Percentiles rank a stretch among this genome's conserved stretches.
Evolutionary conservation across 1,140 invertebrate genomes (phyloP).

Genomic region (Heliconius himera): DNA sequence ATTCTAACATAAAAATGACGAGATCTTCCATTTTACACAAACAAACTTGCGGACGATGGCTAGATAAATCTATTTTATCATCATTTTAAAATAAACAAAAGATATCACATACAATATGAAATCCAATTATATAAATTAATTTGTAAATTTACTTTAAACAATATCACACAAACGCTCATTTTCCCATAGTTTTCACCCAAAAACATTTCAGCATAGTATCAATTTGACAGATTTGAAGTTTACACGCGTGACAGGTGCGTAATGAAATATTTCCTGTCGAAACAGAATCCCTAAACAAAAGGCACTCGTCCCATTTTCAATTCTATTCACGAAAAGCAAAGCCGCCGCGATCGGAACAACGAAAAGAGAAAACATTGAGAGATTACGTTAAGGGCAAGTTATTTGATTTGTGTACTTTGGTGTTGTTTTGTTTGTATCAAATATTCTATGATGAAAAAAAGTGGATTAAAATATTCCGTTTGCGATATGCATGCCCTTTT

Average conservation of each 20-base stretch:
- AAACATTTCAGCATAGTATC: conserved; percentile 8
- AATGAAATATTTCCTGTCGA: conserved; percentile 52
- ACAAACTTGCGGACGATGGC: too few species aligned
- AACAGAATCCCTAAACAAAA: conserved; percentile 60
- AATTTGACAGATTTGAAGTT: conserved; percentile 34
- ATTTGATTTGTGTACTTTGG: conserved; percentile 43
- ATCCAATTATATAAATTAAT: not conserved
- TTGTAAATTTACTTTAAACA: conserved; percentile 1
- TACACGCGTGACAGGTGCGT: conserved; percentile 28
- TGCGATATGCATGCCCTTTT: not conserved
- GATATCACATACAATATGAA: not conserved
- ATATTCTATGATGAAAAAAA: conserved; percentile 22
- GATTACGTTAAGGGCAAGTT: conserved; percentile 54
- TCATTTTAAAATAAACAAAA: too few species aligned
- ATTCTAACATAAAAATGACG: too few species aligned
- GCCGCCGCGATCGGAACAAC: conserved; percentile 49
- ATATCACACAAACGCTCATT: not conserved
- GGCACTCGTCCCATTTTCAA: conserved; percentile 58
- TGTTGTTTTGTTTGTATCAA: conserved; percentile 29
- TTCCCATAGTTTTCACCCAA: not conserved
- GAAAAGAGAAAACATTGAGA: conserved; percentile 47
- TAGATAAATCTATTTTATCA: not conserved
- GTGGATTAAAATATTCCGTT: conserved; percentile 6
- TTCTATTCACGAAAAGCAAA: conserved; percentile 59
- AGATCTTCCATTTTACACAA: too few species aligned